Conservation (phyloP, 1,140 invertebrate species). For the Panonychus citri region DNA sequence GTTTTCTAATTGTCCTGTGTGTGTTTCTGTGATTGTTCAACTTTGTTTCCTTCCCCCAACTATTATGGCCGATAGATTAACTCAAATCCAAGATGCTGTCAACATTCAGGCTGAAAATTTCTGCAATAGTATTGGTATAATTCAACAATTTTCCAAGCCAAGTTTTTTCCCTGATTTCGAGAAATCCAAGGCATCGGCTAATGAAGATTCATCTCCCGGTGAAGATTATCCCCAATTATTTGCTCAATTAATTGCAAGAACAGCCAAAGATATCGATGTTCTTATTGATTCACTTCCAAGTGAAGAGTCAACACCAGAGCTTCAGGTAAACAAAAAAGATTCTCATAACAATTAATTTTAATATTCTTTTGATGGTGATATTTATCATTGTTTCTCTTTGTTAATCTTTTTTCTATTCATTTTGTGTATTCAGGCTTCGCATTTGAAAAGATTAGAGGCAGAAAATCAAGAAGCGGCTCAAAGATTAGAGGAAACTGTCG, state of each 20-base stretch:
- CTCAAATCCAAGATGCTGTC: slow-evolving; percentile 87
- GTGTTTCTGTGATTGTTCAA: too few relatives aligned
- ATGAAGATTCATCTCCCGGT: neutral
- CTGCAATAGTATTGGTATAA: slow-evolving; percentile 84
- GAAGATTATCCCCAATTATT: slow-evolving; percentile 30
- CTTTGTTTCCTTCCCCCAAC: neutral
- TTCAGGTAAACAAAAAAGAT: too few relatives aligned
- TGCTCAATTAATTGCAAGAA: slow-evolving; percentile 48
- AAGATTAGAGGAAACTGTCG: slow-evolving; percentile 49
- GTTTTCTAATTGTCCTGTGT: too few relatives aligned
- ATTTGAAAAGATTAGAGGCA: slow-evolving; percentile 53
- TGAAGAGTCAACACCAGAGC: slow-evolving; percentile 76
- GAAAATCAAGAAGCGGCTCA: slow-evolving; percentile 84
- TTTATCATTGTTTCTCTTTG: neutral
- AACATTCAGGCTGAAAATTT: slow-evolving; percentile 90
- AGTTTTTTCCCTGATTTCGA: slow-evolving; percentile 56
- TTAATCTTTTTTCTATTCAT: neutral
- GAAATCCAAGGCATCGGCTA: neutral
- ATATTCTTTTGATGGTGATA: too few relatives aligned
- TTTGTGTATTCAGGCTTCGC: slow-evolving; percentile 40
- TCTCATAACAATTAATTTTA: too few relatives aligned
- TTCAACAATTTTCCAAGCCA: slow-evolving; percentile 78
- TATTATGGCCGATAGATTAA: slow-evolving; percentile 43
- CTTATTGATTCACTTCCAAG: slow-evolving; percentile 87
- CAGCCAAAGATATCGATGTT: slow-evolving; percentile 91